These are phyloP conservation scores for Paralichthys olivaceus DNA, from an alignment of 2,113 vertebrate species.

Conservation along the genomic window DNA sequence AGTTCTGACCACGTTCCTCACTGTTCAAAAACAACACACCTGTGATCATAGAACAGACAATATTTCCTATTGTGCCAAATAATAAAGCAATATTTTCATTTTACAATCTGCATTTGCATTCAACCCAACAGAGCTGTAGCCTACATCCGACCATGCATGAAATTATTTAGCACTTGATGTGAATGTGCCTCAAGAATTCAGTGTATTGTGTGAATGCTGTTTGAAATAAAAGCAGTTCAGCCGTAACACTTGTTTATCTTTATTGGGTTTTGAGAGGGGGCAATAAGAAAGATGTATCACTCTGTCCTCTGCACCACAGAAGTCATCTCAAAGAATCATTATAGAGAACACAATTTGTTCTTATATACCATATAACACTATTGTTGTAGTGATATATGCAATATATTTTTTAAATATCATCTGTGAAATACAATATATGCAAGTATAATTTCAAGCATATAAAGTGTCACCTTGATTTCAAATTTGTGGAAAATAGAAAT, in stretches of 20 bases:
- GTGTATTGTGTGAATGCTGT: conserved; percentile 81
- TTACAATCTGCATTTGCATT: conserved; percentile 76
- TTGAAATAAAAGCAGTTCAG: conserved; percentile 82
- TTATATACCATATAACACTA: too few species aligned
- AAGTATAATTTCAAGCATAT: too few species aligned
- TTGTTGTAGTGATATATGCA: too few species aligned
- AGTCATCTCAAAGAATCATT: background rate
- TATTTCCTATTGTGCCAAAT: conserved; percentile 82
- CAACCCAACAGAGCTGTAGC: conserved; percentile 66
- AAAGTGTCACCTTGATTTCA: too few species aligned
- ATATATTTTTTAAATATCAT: too few species aligned
- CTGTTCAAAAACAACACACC: conserved; percentile 44
- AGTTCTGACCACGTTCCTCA: conserved; percentile 22
- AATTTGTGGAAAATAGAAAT: too few species aligned
- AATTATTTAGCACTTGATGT: conserved; percentile 77
- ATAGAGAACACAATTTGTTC: too few species aligned
- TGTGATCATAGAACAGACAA: conserved; percentile 31
- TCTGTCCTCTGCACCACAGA: background rate
- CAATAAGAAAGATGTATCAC: background rate
- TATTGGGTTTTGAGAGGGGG: background rate
- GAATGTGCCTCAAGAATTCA: conserved; percentile 77
- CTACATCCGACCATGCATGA: conserved; percentile 81
- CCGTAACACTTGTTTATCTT: conserved; percentile 13
- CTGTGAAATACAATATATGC: too few species aligned
- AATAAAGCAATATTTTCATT: conserved; percentile 85